Base-by-base conservation (phyloP, 2,797 vertebrate species). In the Hemibagrus guttatus region DNA sequence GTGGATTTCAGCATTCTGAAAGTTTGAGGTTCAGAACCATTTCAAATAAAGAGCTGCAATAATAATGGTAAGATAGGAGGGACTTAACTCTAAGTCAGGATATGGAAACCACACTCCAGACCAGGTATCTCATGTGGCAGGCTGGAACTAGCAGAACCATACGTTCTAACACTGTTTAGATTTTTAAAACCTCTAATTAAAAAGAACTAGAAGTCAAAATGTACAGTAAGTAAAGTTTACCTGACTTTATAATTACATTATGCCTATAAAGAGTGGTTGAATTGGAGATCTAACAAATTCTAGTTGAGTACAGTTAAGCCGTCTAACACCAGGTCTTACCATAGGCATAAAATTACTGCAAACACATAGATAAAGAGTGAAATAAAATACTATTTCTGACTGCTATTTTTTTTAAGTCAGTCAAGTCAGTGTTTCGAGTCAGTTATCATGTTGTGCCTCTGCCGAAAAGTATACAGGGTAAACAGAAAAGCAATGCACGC, bases 21-120 rank as follows among this genome's bases (percentile, higher is more conserved):
- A 84, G 84, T 80, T 66, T 88, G 85, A 89, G 81, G 88, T 93
- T 92, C 87, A 76, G 86, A 87, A 85, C 90, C 26, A 69, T 85
- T 88, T 86, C 42, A 28, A 61, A 31, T 63, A 81, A 87, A 85
- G 85, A 89, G 83, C 68, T 89, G 58, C 83, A 90, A 91, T 80
- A 90, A 90, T 86, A 84, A 52, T 82, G 86, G 75, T 88, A 64
- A 85, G 31, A 68, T 49, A 7, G 46, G 56, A 87, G 74, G 87
- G 79, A 79, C 26, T 78, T 87, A 81, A 82, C 61, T 84, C 69
- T 35, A 39, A 39, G 78, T 87, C 85, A 89, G 64, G 79, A 91
- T 86, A 68, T 89, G 89, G 69, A 88, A 88, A 89, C 64, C 81
- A 35, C 85, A 52, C 52, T 39, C 81, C n/a, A 81, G 89, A 83